Evolutionary conservation across 1,140 invertebrate genomes (phyloP), one percentile per base, ranked within the genome.

Genomic region (Anagrus nilaparvatae): DNA sequence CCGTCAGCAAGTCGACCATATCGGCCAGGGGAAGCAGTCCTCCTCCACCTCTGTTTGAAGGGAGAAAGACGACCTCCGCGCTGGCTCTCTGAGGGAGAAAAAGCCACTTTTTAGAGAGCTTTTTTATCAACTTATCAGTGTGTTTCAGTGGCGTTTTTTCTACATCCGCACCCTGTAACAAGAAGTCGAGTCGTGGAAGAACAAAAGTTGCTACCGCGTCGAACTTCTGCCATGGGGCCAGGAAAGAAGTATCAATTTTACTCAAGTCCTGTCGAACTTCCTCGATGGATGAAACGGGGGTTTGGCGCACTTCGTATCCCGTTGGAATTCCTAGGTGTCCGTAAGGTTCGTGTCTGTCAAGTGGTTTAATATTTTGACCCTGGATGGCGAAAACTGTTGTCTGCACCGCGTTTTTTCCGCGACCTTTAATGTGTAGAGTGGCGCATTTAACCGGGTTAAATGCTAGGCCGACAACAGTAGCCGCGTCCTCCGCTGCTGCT

Each of bases 201-300:
- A n/a, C n/a, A n/a, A n/a, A n/a, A n/a, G n/a, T n/a, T n/a, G n/a
- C n/a, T n/a, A n/a, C n/a, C n/a, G n/a, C n/a, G n/a, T n/a, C n/a
- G n/a, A n/a, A n/a, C n/a, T n/a, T n/a, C n/a, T n/a, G n/a, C 60
- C 66, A 66, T 1, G 61, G 61, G 2, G 61, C 56, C 0, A 65
- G 56, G 1, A 54, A 35, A 1, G 52, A 54, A 1, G 10, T 3
- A 36, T 58, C 47, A 0, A 63, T 19, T 5, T 19, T 31, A 0
- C 8, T 7, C 0, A 55, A 27, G 5, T 61, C 50, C 14, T 20
- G 27, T 7, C 18, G 10, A 2, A 24, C 6, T 12, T 25, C 31
- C 20, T 41, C 28, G 5, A 56, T 19, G 8, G 41, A 32, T 0
- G 28, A 21, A 1, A 19, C 13, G 1, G 52, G 52, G 1, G 40